Evolutionary conservation across 2,113 vertebrate species (phyloP).

Genomic region (Crotalus helleri): DNA sequence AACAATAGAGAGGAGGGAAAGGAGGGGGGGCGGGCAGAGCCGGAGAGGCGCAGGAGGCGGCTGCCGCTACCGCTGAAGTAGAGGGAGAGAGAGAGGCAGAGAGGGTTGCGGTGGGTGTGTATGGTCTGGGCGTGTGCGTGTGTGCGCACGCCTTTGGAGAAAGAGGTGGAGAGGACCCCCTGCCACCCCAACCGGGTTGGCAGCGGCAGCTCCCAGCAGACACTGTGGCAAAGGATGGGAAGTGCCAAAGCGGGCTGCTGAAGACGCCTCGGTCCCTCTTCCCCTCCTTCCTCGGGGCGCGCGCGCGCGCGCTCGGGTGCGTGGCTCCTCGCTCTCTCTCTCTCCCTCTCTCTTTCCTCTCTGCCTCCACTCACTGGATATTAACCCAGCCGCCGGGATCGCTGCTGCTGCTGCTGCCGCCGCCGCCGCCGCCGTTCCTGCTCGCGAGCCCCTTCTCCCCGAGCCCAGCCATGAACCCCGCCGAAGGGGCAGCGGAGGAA

Average conservation of each 20-base stretch:
- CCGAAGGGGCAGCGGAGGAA: conserved; percentile 80
- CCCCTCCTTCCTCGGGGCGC: background rate
- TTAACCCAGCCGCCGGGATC: conserved; percentile 55
- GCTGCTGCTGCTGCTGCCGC: conserved; percentile 31
- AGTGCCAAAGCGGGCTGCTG: conserved; percentile 38
- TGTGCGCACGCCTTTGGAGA: background rate
- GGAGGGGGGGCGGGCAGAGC: background rate
- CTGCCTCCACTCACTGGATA: conserved; percentile 62
- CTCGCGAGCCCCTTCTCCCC: conserved; percentile 4
- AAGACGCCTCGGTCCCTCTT: conserved; percentile 54
- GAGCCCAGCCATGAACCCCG: conserved; percentile 77
- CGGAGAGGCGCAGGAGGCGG: background rate
- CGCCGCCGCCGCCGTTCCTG: background rate
- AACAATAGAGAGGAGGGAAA: conserved; percentile 65
- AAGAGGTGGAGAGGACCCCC: conserved; percentile 17
- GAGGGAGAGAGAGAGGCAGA: background rate
- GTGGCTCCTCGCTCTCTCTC: background rate
- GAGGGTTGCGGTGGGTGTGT: background rate
- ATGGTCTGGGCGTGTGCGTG: background rate
- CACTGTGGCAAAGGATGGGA: conserved; percentile 47
- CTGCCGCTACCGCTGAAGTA: background rate
- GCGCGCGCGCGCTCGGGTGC: background rate
- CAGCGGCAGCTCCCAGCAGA: conserved; percentile 2
- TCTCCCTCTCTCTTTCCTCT: conserved; percentile 38
- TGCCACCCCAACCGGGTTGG: conserved; percentile 17